Conservation (phyloP, 1,140 invertebrate species). For the Zophobas atratus region DNA sequence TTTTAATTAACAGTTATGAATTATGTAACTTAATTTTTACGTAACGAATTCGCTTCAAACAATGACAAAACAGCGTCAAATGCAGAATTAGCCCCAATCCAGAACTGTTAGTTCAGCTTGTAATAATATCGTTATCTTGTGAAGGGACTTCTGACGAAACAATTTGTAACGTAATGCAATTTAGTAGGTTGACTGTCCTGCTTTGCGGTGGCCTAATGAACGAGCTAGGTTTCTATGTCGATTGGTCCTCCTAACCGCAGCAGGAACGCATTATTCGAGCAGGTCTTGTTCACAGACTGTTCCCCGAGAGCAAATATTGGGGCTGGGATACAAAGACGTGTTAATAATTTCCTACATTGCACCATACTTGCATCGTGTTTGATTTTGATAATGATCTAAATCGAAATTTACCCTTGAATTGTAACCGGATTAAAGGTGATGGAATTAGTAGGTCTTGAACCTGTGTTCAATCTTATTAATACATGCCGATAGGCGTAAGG, state of each 20-base stretch:
- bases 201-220: slow-evolving; percentile 52
- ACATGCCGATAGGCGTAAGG: too few relatives aligned
- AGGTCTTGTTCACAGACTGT: slow-evolving; percentile 8
- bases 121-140: slow-evolving; percentile 51
- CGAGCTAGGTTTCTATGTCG: slow-evolving; percentile 42
- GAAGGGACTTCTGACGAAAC: slow-evolving; percentile 49
- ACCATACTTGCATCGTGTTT: too few relatives aligned
- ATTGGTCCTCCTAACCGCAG: slow-evolving; percentile 37
- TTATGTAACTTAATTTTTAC: too few relatives aligned
- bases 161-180: slow-evolving; percentile 53
- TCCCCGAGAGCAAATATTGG: slow-evolving; percentile 20
- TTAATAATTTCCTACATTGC: too few relatives aligned
- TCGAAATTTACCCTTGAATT: too few relatives aligned
- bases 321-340: too few relatives aligned
- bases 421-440: too few relatives aligned
- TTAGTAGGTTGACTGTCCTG: slow-evolving; percentile 52
- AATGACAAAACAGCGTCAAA: background rate
- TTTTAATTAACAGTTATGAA: too few relatives aligned
- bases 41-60: too few relatives aligned
- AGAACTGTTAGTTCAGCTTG: slow-evolving; percentile 44
- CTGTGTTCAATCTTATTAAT: too few relatives aligned
- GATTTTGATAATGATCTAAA: too few relatives aligned
- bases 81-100: background rate
- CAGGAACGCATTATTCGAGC: slow-evolving; percentile 45
- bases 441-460: too few relatives aligned